Evolutionary conservation across 2,888 invertebrate genomes (phyloP), one percentile per base, ranked within the genome.

Genomic region (Epistrophe grossulariae): DNA sequence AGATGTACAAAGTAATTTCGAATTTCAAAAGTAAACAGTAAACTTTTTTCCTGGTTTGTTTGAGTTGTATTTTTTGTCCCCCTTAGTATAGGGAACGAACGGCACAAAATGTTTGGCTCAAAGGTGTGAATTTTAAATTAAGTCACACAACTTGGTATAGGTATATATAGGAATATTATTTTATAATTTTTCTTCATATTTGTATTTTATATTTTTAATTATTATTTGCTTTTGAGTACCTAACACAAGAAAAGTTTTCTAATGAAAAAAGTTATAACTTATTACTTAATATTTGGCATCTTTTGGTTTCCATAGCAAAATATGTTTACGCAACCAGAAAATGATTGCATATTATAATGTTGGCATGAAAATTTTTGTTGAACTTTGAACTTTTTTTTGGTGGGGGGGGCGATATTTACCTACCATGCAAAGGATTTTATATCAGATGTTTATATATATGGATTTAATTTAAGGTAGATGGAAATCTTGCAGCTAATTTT

Each of bases 201-300:
- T 59, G 17, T 59, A 19, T 59, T 59, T 11, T 59, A 38, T 38
- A 38, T 17, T 59, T 17, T 38, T 59, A 38, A 59, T 59, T 35
- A 38, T n/a, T 10, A 59, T 10, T 38, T 59, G 11, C 48, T 45
- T 13, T 55, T 28, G 24, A 31, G 28, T 24, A 24, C 11, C 24
- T 24, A 24, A 55, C 24, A 55, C 9, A 57, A 9, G n/a, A 9
- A 35, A 59, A 59, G 9, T 4, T n/a, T 11, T 5, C 15, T 35
- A 38, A 59, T 17, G 59, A 59, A 59, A 38, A 15, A 59, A 38
- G 59, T 38, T 38, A 1, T 10, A 31, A 1, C 15, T 57, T 31
- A n/a, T 19, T 48, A 43, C n/a, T n/a, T n/a, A 7, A 48, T 4
- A 48, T 9, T 48, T 48, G 17, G 48, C 48, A 17, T 17, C 45